Percentiles rank a stretch among this genome's conserved stretches.
These are phyloP conservation scores for Coenobita brevimanus DNA, from an alignment of 1,140 invertebrate species.

Conservation along the genomic window DNA sequence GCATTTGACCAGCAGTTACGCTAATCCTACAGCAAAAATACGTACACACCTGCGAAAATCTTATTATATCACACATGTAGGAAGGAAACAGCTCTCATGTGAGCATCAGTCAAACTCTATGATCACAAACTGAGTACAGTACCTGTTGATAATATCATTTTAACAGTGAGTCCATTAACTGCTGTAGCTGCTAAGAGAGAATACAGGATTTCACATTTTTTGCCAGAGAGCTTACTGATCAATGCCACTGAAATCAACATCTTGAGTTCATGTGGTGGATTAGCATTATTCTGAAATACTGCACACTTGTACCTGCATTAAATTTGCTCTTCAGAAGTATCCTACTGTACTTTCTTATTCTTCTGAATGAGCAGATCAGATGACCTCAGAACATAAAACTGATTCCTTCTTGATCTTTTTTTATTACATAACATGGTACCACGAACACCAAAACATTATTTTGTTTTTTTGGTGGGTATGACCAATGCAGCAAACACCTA, in stretches of 20 bases:
- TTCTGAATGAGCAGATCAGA: neutral
- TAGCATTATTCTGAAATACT: no score
- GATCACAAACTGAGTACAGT: neutral
- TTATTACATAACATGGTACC: neutral
- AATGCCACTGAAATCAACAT: no score
- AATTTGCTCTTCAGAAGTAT: no score
- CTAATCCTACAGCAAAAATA: slow-evolving; percentile 18
- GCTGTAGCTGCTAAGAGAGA: no score
- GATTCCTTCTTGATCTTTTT: slow-evolving; percentile 16
- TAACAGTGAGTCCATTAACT: neutral
- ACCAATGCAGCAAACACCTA: neutral
- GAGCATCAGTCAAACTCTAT: neutral
- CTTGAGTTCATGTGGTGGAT: no score
- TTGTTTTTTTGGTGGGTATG: neutral
- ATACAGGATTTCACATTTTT: no score
- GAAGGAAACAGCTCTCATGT: slow-evolving; percentile 9
- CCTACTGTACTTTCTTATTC: neutral
- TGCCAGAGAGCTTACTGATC: no score
- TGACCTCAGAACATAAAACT: slow-evolving; percentile 11
- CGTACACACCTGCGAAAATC: neutral
- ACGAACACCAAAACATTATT: neutral
- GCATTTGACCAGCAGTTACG: slow-evolving; percentile 9
- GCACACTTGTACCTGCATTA: no score
- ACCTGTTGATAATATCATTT: neutral
- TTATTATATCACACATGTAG: slow-evolving; percentile 19